Evolutionary conservation across 2,888 invertebrate species (phyloP).

Genomic region (Drosophila hawaiiensis): DNA sequence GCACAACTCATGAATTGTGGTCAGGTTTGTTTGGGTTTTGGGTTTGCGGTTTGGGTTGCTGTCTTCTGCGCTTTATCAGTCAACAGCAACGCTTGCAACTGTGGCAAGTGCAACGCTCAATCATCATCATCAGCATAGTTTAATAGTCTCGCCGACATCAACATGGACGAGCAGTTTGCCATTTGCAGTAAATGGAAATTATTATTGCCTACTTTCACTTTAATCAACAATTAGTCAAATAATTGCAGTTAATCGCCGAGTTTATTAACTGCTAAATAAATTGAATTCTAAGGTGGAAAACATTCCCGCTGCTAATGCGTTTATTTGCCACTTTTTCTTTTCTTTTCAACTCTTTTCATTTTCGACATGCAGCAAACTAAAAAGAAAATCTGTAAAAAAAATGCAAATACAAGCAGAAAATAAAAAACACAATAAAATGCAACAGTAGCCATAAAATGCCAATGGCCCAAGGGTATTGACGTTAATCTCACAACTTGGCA

Average conservation of each 20-base stretch:
- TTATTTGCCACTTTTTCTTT: slow-evolving; percentile 4
- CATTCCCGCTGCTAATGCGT: slow-evolving; percentile 12
- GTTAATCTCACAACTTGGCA: slow-evolving; percentile 30
- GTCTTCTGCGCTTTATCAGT: slow-evolving; percentile 36
- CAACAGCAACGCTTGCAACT: slow-evolving; percentile 15
- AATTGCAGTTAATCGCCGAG: slow-evolving; percentile 29
- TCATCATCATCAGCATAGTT: slow-evolving; percentile 24
- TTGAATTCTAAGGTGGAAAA: slow-evolving; percentile 40
- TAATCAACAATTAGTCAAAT: slow-evolving; percentile 57
- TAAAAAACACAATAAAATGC: not conserved
- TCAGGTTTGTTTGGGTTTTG: slow-evolving; percentile 6
- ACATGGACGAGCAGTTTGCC: slow-evolving; percentile 65
- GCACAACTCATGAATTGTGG: slow-evolving; percentile 37
- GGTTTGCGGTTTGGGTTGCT: not conserved
- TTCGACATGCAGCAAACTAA: slow-evolving; percentile 41
- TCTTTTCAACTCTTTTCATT: not conserved
- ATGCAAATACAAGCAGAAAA: slow-evolving; percentile 44
- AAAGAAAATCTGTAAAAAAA: slow-evolving; percentile 15
- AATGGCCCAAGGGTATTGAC: slow-evolving; percentile 56
- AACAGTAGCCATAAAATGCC: slow-evolving; percentile 38
- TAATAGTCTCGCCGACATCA: slow-evolving; percentile 52
- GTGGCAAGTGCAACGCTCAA: slow-evolving; percentile 23
- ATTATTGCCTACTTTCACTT: slow-evolving; percentile 49
- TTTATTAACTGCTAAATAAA: slow-evolving; percentile 17
- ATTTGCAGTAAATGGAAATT: slow-evolving; percentile 28